phyloP scores from a whole-genome alignment of 2,888 invertebrate genomes.

The Baronia brevicornis region DNA sequence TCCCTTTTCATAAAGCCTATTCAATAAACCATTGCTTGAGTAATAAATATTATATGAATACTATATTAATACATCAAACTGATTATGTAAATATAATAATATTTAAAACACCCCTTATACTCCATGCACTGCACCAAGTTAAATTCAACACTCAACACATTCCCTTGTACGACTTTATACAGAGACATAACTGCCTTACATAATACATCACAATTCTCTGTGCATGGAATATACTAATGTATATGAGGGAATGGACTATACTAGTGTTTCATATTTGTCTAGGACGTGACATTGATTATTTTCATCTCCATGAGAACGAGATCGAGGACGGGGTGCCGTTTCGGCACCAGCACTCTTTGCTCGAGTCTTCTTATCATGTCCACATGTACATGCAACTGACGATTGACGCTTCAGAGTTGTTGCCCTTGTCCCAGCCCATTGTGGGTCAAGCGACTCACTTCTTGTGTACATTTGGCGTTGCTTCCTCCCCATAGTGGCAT shows the following conservation, averaged over 20 bases:
- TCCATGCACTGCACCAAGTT: slow-evolving; percentile 36
- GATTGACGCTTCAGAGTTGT: slow-evolving; percentile 62
- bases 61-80: slow-evolving; percentile 27
- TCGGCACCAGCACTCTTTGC: slow-evolving; percentile 43
- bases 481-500: slow-evolving; percentile 46
- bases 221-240: slow-evolving; percentile 29
- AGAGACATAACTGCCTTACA: slow-evolving; percentile 20
- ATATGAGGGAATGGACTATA: slow-evolving; percentile 32
- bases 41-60: slow-evolving; percentile 22
- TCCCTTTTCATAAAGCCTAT: slow-evolving; percentile 10
- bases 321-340: slow-evolving; percentile 41
- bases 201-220: slow-evolving; percentile 32
- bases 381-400: slow-evolving; percentile 65
- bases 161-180: slow-evolving; percentile 10
- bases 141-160: slow-evolving; percentile 23
- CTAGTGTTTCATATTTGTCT: slow-evolving; percentile 70
- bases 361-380: slow-evolving; percentile 61
- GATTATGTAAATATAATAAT: slow-evolving; percentile 27
- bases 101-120: slow-evolving; percentile 21
- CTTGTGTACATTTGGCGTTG: slow-evolving; percentile 50
- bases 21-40: slow-evolving; percentile 12
- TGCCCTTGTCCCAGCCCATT: slow-evolving; percentile 47
- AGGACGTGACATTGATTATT: slow-evolving; percentile 54
- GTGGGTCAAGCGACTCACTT: slow-evolving; percentile 62
- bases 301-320: slow-evolving; percentile 61